A percentile compares a stretch with the other conserved stretches of the same genome.
Evolutionary conservation across 2,113 vertebrate species (phyloP).

Genomic region (Nyctibius bracteatus): DNA sequence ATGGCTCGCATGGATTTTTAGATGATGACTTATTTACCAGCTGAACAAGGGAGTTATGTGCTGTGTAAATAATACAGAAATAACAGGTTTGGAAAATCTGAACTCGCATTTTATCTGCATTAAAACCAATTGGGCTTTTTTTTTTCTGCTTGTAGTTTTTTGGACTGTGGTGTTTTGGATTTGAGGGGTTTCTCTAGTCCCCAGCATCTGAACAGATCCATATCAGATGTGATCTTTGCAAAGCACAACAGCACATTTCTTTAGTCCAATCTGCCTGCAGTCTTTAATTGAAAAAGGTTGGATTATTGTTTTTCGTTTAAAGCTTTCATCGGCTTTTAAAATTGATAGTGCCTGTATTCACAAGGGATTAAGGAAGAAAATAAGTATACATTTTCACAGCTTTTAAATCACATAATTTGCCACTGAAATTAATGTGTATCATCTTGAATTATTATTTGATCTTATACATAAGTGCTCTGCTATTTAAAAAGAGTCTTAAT

Average conservation of each 20-base stretch:
- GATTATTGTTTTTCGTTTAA: constrained; percentile 53
- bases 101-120: neutral
- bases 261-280: constrained; percentile 12
- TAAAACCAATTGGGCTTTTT: neutral
- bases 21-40: neutral
- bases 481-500: constrained; percentile 56
- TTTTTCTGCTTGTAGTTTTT: neutral
- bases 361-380: constrained; percentile 45
- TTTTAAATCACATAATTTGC: constrained; percentile 54
- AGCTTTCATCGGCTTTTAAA: constrained; percentile 48
- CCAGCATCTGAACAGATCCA: neutral
- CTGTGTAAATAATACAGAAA: neutral
- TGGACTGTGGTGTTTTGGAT: neutral
- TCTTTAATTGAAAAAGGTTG: constrained; percentile 54
- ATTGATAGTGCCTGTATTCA: constrained; percentile 32
- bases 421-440: constrained; percentile 47
- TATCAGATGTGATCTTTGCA: neutral
- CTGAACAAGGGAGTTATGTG: neutral
- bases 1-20: neutral
- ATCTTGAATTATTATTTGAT: constrained; percentile 65
- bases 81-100: constrained; percentile 3
- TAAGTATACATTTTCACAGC: constrained; percentile 33
- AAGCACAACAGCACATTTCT: neutral
- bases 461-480: constrained; percentile 41
- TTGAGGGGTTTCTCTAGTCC: neutral